Conservation (phyloP, 2,888 invertebrate genomes). For the Eumacrocentrus americanus region DNA sequence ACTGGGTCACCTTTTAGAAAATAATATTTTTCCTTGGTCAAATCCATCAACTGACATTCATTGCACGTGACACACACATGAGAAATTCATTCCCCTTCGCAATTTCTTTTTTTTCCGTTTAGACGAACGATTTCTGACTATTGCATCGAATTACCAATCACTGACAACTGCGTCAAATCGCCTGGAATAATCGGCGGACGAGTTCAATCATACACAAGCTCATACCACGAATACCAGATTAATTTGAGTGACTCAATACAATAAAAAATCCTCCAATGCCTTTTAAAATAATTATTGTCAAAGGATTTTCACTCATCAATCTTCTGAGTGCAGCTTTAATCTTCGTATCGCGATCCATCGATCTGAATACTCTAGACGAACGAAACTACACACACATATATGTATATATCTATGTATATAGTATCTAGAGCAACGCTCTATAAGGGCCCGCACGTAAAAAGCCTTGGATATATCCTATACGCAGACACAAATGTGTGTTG, state of each 20-base stretch:
- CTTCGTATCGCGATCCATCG: too few species aligned
- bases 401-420: too few species aligned
- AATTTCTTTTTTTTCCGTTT: slow-evolving; percentile 14
- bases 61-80: slow-evolving; percentile 17
- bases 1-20: too few species aligned
- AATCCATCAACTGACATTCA: slow-evolving; percentile 10
- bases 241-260: too few species aligned
- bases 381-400: too few species aligned
- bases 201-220: not conserved
- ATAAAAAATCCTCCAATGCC: too few species aligned
- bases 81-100: slow-evolving; percentile 15
- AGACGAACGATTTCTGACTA: slow-evolving; percentile 27
- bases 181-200: slow-evolving; percentile 42
- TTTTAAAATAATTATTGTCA: too few species aligned
- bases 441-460: not conserved
- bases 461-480: not conserved
- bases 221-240: slow-evolving; percentile 7
- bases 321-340: too few species aligned
- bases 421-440: not conserved
- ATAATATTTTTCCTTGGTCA: not conserved
- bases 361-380: too few species aligned
- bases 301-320: too few species aligned
- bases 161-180: slow-evolving; percentile 47
- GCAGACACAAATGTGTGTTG: slow-evolving; percentile 20
- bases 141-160: slow-evolving; percentile 46